Evolutionary conservation across 2,888 invertebrate genomes (phyloP).

Genomic region (Apotomis capreana): DNA sequence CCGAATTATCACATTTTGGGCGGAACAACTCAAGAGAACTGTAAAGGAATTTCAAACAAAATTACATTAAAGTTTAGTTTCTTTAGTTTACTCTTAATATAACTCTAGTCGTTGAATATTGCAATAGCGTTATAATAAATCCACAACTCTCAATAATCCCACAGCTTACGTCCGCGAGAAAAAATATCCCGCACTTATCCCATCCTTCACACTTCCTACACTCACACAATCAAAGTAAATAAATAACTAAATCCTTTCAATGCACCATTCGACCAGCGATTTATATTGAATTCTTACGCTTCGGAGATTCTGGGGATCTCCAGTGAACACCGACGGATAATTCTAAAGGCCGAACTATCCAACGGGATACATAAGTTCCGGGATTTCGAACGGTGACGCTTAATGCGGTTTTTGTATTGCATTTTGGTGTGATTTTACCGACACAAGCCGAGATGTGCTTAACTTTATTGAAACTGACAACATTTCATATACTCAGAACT

Average conservation of each 20-base stretch:
- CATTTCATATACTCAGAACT: not conserved
- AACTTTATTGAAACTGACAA: no score
- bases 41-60: no score
- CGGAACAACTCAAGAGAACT: no score
- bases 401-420: not conserved
- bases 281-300: conserved; percentile 26
- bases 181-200: not conserved
- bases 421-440: not conserved
- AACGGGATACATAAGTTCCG: conserved; percentile 1
- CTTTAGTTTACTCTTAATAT: no score
- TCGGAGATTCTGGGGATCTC: not conserved
- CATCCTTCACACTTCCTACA: not conserved
- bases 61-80: no score
- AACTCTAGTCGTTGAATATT: no score
- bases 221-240: conserved; percentile 4
- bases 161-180: conserved; percentile 2
- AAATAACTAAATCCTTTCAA: conserved; percentile 19
- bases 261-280: conserved; percentile 15
- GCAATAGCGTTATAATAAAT: no score
- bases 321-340: conserved; percentile 9
- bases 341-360: conserved; percentile 1
- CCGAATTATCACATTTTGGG: no score
- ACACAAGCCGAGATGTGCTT: no score
- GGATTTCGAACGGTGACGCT: not conserved
- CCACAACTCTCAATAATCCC: not conserved